Evolutionary conservation across 2,113 vertebrate genomes (phyloP).

Genomic region (Brevimyrus niger): DNA sequence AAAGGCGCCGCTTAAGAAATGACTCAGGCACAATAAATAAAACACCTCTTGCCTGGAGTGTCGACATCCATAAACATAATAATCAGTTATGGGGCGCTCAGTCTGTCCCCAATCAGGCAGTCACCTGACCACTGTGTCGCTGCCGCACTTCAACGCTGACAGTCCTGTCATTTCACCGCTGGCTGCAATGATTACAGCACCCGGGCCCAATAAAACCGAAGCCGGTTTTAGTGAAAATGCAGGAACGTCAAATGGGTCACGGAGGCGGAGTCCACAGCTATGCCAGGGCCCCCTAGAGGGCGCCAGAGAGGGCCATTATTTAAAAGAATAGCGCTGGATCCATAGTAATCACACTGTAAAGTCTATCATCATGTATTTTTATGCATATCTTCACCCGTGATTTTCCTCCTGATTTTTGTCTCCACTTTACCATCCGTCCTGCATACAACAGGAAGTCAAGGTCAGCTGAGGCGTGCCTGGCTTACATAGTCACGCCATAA

Average conservation of each 20-base stretch:
- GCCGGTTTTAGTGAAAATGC: constrained; percentile 23
- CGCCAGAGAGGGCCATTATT: constrained; percentile 20
- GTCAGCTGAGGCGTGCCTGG: not conserved
- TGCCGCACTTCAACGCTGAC: not conserved
- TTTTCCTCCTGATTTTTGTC: not conserved
- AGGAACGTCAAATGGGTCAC: constrained; percentile 12
- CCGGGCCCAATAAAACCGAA: constrained; percentile 29
- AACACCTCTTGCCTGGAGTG: not conserved
- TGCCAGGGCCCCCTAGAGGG: not conserved
- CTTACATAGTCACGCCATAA: not conserved
- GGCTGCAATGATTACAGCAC: constrained; percentile 28
- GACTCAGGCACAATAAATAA: constrained; percentile 3
- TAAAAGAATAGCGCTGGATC: not conserved
- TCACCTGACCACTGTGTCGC: not conserved
- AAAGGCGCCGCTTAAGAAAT: not conserved
- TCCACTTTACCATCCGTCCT: not conserved
- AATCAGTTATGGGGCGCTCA: not conserved
- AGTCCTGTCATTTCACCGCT: not conserved
- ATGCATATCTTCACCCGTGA: not conserved
- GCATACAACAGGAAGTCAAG: not conserved
- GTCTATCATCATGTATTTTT: not conserved
- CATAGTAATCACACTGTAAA: not conserved
- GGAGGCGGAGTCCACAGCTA: constrained; percentile 4
- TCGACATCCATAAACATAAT: constrained; percentile 8
- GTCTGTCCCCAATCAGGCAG: not conserved